Percentiles rank a stretch among this genome's conserved stretches.
These are phyloP conservation scores for Setipinna tenuifilis DNA, from an alignment of 2,797 vertebrate genomes.

Conservation along the genomic window DNA sequence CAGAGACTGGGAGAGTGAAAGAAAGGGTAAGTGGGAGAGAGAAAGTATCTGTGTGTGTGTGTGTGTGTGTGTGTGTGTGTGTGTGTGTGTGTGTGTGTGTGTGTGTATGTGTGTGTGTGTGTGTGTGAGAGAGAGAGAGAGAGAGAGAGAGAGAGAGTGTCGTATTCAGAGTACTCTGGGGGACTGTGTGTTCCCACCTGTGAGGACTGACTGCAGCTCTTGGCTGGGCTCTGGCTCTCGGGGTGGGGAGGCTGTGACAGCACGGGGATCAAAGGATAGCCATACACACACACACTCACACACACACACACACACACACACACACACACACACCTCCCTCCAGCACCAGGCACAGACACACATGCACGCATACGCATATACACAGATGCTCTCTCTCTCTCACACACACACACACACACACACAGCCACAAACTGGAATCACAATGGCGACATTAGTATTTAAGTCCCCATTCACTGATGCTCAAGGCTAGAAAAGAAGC, in stretches of 20 bases:
- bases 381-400: too few species aligned
- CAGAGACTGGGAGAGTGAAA: neutral
- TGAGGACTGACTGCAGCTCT: neutral
- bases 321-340: neutral
- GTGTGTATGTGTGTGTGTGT: neutral
- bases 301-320: neutral
- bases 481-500: too few species aligned
- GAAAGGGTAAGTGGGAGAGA: neutral
- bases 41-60: neutral
- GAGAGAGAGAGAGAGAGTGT: neutral
- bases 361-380: neutral
- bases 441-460: too few species aligned
- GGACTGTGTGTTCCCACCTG: neutral
- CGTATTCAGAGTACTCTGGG: neutral
- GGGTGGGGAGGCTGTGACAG: neutral
- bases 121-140: neutral
- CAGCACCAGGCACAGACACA: too few species aligned
- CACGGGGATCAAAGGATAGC: slow-evolving; percentile 3
- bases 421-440: too few species aligned
- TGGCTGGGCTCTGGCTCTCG: neutral
- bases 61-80: neutral
- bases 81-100: neutral
- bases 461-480: too few species aligned
- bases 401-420: neutral
- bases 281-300: neutral